These are phyloP conservation scores for Melierax canorus DNA, from an alignment of 2,113 vertebrate genomes.

Conservation along the genomic window DNA sequence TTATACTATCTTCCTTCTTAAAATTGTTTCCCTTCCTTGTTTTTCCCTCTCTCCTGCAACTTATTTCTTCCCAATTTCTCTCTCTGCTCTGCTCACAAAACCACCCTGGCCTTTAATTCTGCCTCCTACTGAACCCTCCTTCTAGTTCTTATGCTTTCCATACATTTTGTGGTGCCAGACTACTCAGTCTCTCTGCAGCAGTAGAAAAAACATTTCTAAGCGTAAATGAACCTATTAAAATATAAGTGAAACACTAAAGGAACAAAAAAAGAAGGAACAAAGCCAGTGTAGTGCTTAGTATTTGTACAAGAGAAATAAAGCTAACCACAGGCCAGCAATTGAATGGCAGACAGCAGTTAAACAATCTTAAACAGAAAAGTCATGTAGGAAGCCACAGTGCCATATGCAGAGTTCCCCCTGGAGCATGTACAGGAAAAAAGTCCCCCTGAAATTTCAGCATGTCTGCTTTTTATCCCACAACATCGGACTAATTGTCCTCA, in stretches of 20 bases:
- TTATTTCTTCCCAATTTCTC: background rate
- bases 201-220: background rate
- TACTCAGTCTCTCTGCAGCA: background rate
- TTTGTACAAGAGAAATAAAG: background rate
- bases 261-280: background rate
- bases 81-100: background rate
- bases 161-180: background rate
- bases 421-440: background rate
- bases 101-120: background rate
- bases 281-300: background rate
- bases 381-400: conserved; percentile 5
- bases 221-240: background rate
- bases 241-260: background rate
- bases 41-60: background rate
- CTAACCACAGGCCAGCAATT: background rate
- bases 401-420: background rate
- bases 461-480: conserved; percentile 31
- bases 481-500: background rate
- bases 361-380: conserved; percentile 19
- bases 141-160: background rate
- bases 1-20: background rate
- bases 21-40: background rate
- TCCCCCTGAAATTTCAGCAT: background rate
- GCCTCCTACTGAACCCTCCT: background rate
- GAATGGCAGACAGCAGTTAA: conserved; percentile 15